Evolutionary conservation across 2,888 invertebrate genomes (phyloP), one percentile per base, ranked within the genome.

Genomic region (Epistrophella euchroma): DNA sequence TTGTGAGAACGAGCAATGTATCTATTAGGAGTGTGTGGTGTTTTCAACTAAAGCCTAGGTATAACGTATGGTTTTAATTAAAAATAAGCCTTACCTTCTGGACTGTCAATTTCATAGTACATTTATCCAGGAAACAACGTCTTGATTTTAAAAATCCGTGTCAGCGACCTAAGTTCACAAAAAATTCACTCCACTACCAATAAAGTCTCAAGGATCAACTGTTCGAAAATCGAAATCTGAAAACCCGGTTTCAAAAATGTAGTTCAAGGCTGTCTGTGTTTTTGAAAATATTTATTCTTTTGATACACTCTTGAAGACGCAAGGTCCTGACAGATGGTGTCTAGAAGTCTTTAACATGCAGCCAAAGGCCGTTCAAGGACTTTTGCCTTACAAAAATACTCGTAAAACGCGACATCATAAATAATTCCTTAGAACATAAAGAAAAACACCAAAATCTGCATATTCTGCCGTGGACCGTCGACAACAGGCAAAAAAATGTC

Each of bases 101-200:
- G 91, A 90, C 91, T 90, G 89, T 92, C 92, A 91, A 91, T 92
- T 91, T 91, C 92, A 92, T 92, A 91, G 92, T 92, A 92, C 92
- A 92, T 92, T 90, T 90, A 92, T 90, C 88, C 89, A 87, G 77
- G 88, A 73, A 40, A n/a, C 74, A 17, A 73, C 79, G 50, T 71
- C 73, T 84, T 58, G 37, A 84, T 78, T 22, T 43, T 17, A 56
- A 81, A 82, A 85, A 45, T 78, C 40, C 56, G 32, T 32, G 37
- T 58, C 64, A 43, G 32, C 15, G n/a, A 50, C 22, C 52, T 15
- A 40, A n/a, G 40, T 37, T 64, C 83, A 74, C 72, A 11, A 43
- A 72, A 71, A 19, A 22, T 28, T 55, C 35, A 56, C 62, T 28
- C 50, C 68, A 37, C 45, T 22, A 35, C 35, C 47, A 62, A 40